These are phyloP conservation scores for Luperina testacea DNA, from an alignment of 2,888 invertebrate species.

Conservation along the genomic window DNA sequence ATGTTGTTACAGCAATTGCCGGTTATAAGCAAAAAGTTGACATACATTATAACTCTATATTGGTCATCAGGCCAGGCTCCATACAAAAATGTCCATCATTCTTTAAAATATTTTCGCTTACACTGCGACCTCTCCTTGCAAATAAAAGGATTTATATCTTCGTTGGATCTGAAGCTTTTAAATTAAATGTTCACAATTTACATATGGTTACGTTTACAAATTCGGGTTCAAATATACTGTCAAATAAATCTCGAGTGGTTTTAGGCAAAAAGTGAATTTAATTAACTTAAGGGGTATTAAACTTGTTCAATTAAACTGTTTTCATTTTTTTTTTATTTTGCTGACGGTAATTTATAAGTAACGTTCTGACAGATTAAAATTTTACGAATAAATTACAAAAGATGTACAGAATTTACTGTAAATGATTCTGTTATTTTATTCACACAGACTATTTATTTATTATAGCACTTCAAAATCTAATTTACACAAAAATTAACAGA, in stretches of 20 bases:
- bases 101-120: not conserved
- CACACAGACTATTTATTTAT: not conserved
- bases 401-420: not conserved
- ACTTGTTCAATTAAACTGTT: conserved; percentile 13
- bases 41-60: too few species aligned
- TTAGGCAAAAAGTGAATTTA: conserved; percentile 10
- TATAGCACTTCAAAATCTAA: not conserved
- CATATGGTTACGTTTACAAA: conserved; percentile 17
- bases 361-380: not conserved
- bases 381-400: not conserved
- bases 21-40: too few species aligned
- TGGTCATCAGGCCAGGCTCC: too few species aligned
- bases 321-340: not conserved
- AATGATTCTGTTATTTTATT: not conserved
- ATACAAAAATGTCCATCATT: too few species aligned
- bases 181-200: conserved; percentile 21
- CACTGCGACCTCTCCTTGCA: not conserved
- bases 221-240: conserved; percentile 25
- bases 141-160: not conserved
- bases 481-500: not conserved
- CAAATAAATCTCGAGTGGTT: conserved; percentile 44
- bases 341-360: not conserved
- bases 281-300: not conserved
- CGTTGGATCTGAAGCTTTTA: conserved; percentile 2
- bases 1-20: too few species aligned